Base-by-base conservation (phyloP, 2,113 vertebrate species). In the Piprites chloris region DNA sequence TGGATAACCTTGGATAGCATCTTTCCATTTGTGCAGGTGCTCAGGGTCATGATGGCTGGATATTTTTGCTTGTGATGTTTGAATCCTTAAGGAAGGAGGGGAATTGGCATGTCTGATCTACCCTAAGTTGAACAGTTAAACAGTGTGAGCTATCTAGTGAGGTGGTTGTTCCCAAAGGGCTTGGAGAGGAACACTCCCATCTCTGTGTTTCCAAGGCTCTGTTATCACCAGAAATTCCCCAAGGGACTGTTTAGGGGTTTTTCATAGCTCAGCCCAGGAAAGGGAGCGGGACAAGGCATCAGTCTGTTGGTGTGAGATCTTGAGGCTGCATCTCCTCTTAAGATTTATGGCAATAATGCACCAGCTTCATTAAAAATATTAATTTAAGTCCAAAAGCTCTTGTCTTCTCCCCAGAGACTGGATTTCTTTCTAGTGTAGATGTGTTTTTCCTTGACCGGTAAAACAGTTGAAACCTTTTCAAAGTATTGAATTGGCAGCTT, bases 1-100 rank as follows among this genome's bases (percentile, higher is more conserved):
- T 37, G n/a, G 37, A 28, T 68, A 52, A 37, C 0, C 0, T 26
- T 39, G n/a, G 32, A 39, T n/a, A n/a, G n/a, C n/a, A 11, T 32
- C 39, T 58, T 53, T 63, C 15, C 21, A 14, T 44, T 22, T 24
- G 8, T 59, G 20, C 44, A 46, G 49, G 27, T 63, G 26, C 39
- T 49, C 39, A 53, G 18, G 19, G 30, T 35, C 26, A 9, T 22
- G 28, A 27, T 47, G 39, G 24, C 26, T 65, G n/a, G 9, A 23
- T 47, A 4, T 1, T 74, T 79, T 80, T 49, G 24, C 50, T 69
- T 66, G 50, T 42, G 32, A 6, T 20, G 4, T 41, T 9, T 26
- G 41, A 44, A 56, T 52, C 41, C 28, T 39, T 46, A 14, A 14
- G 17, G 47, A 24, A 66, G 46, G 21, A 69, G 15, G 8, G 26